A percentile compares a stretch with the other conserved stretches of the same genome.
These are phyloP conservation scores for Drosophila kepulauana DNA, from an alignment of 1,140 invertebrate species.

Conservation along the genomic window DNA sequence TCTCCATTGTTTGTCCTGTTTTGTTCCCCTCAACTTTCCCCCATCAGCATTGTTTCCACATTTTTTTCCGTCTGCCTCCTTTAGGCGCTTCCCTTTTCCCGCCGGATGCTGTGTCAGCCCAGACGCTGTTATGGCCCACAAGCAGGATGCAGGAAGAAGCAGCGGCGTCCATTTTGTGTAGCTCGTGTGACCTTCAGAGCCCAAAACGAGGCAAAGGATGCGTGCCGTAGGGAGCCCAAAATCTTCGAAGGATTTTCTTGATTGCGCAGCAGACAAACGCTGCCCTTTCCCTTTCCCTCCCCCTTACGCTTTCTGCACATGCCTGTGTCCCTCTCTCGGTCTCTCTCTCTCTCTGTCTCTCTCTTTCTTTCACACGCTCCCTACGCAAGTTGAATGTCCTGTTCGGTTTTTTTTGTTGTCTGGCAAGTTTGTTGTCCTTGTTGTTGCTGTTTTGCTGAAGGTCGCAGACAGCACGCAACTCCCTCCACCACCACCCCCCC, in stretches of 20 bases:
- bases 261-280: conserved; percentile 43
- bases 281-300: neutral
- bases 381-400: conserved; percentile 66
- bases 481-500: conserved; percentile 6
- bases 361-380: neutral
- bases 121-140: conserved; percentile 17
- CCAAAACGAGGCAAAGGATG: conserved; percentile 10
- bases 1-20: neutral
- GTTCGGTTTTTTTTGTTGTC: conserved; percentile 49
- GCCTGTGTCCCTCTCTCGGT: too few relatives aligned
- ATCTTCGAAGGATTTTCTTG: conserved; percentile 53
- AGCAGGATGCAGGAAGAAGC: conserved; percentile 15
- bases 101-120: neutral
- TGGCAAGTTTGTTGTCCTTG: conserved; percentile 64
- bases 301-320: neutral
- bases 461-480: conserved; percentile 63
- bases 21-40: too few relatives aligned
- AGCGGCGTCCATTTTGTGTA: neutral
- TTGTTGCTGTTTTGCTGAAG: conserved; percentile 53
- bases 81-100: neutral
- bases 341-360: neutral
- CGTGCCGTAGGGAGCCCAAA: conserved; percentile 15
- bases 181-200: conserved; percentile 42
- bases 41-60: too few relatives aligned
- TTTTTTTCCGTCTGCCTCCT: neutral